Percentiles rank a stretch among this genome's conserved stretches.
Conservation (phyloP, 2,113 vertebrate species). For the Thryonomys swinderianus region DNA sequence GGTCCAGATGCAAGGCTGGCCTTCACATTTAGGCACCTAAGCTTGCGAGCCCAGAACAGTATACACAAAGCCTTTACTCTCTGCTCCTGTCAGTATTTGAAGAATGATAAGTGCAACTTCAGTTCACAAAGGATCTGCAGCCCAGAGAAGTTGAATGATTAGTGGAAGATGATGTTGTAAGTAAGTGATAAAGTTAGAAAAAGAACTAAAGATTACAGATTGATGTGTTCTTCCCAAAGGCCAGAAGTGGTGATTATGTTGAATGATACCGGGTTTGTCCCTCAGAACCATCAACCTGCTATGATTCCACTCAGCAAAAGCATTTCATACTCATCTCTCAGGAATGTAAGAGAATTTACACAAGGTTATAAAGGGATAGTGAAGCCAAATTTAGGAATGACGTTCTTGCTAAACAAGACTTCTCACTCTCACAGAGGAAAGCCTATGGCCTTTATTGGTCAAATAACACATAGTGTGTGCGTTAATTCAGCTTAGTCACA, state of each 20-base stretch:
- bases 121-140: conserved; percentile 3
- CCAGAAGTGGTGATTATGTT: neutral
- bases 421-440: neutral
- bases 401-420: neutral
- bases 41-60: neutral
- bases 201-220: conserved; percentile 14
- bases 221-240: conserved; percentile 24
- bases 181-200: conserved; percentile 16
- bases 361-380: neutral
- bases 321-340: neutral
- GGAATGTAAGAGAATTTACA: neutral
- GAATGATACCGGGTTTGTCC: neutral
- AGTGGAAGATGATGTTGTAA: neutral
- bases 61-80: neutral
- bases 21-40: neutral
- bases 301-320: neutral
- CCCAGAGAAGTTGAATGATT: conserved; percentile 25
- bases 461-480: neutral
- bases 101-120: conserved; percentile 39
- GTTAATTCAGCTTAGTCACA: neutral
- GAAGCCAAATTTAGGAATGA: neutral
- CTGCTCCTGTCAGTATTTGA: conserved; percentile 26
- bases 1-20: neutral
- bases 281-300: neutral
- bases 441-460: neutral